Percentiles rank a stretch among this genome's conserved stretches.
phyloP scores from a whole-genome alignment of 2,888 invertebrate genomes.

The Aradus depressus region DNA sequence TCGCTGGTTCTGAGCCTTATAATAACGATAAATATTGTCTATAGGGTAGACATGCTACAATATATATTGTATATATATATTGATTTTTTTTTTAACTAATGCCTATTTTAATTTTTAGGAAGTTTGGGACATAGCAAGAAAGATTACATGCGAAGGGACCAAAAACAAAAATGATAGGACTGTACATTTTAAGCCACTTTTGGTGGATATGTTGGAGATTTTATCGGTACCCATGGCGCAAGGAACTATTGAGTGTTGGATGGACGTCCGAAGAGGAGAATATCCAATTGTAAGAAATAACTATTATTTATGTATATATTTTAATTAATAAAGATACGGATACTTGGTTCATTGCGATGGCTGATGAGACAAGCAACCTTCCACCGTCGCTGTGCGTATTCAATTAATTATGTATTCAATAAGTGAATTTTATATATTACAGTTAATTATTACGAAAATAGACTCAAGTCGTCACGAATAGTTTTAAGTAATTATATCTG shows the following conservation, averaged over 20 bases:
- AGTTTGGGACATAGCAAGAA: slow-evolving; percentile 52
- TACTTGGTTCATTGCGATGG: neutral
- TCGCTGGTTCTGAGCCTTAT: too few relatives aligned
- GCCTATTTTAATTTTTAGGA: slow-evolving; percentile 38
- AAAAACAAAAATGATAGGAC: slow-evolving; percentile 28
- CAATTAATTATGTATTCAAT: too few relatives aligned
- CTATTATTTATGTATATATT: neutral
- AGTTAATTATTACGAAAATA: too few relatives aligned
- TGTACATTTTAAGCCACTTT: slow-evolving; percentile 48
- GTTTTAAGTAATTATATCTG: too few relatives aligned
- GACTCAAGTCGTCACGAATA: too few relatives aligned
- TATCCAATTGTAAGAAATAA: slow-evolving; percentile 48
- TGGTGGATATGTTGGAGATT: slow-evolving; percentile 57
- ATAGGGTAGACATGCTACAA: too few relatives aligned
- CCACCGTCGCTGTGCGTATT: too few relatives aligned
- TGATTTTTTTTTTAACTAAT: too few relatives aligned
- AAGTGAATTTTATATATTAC: too few relatives aligned
- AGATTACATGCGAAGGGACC: slow-evolving; percentile 40
- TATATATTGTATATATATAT: too few relatives aligned
- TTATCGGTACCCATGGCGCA: slow-evolving; percentile 47
- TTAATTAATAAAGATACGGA: neutral
- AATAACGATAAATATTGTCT: too few relatives aligned
- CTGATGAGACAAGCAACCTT: too few relatives aligned
- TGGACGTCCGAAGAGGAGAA: slow-evolving; percentile 60
- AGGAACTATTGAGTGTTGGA: slow-evolving; percentile 61